These are phyloP conservation scores for Barypeithes pellucidus DNA, from an alignment of 2,888 invertebrate species.

Conservation along the genomic window DNA sequence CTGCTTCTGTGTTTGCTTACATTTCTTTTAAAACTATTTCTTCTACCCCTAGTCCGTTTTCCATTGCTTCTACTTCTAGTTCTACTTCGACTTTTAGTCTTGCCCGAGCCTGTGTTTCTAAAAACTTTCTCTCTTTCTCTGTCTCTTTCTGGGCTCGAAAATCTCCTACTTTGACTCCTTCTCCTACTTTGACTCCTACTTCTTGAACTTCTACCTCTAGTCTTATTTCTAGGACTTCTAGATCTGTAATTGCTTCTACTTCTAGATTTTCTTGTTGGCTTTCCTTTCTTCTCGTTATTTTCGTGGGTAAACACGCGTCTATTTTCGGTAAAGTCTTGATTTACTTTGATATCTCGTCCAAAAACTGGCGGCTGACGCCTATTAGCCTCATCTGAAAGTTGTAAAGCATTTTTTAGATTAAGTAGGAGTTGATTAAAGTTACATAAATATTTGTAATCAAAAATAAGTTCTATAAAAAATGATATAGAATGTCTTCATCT, in stretches of 20 bases:
- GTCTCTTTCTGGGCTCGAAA: constrained; percentile 20
- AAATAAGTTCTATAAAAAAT: no score
- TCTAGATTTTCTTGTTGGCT: constrained; percentile 24
- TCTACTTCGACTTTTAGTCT: constrained; percentile 21
- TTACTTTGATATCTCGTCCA: constrained; percentile 43
- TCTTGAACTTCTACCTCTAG: constrained; percentile 9
- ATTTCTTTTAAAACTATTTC: constrained; percentile 22
- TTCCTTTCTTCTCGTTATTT: neutral
- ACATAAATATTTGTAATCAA: no score
- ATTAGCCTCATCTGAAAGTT: constrained; percentile 1
- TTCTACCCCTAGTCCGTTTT: constrained; percentile 42
- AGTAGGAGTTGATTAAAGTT: no score
- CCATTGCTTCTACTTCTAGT: constrained; percentile 22
- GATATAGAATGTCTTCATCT: no score
- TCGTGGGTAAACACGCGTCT: constrained; percentile 29
- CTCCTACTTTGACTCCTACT: constrained; percentile 11
- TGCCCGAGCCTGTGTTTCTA: constrained; percentile 11
- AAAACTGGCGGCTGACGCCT: constrained; percentile 36
- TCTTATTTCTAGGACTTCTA: constrained; percentile 13
- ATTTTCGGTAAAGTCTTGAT: constrained; percentile 43
- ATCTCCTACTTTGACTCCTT: constrained; percentile 22
- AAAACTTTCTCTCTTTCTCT: constrained; percentile 32
- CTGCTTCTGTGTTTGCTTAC: constrained; percentile 25
- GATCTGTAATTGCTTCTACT: constrained; percentile 39
- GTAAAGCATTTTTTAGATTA: neutral